Evolutionary conservation across 1,140 invertebrate species (phyloP), one percentile per base, ranked within the genome.

Genomic region (Philopotamus ludificatus): DNA sequence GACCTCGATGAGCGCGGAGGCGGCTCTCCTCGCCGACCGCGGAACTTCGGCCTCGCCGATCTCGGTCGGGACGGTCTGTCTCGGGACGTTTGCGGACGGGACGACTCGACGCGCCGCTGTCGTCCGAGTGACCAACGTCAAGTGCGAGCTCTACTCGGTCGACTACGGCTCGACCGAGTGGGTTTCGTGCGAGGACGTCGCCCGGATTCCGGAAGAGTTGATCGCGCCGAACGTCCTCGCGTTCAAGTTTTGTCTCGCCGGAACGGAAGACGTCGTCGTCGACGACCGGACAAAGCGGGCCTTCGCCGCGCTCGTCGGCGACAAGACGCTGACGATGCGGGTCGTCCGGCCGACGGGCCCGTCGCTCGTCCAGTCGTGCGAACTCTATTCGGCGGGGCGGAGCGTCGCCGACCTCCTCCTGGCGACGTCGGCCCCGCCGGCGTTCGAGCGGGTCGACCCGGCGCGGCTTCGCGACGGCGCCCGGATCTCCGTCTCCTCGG

Each of bases 91-190:
- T 12, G 28, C 4, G 28, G 28, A 12, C 28, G 89, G 87, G 3
- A 81, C 85, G 59, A 80, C 89, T 12, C 89, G 88, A 67, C 80
- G 90, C 65, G 89, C 89, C 20, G 85, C 91, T 39, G 84, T 92
- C 0, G 89, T 86, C 74, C 84, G 83, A 66, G 78, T 89, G 21
- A 82, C 84, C 34, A 82, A 74, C 41, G 81, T 79, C 26, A 77
- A 79, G 23, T 85, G 83, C 70, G 84, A 87, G 76, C 80, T 91
- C 10, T 89, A 87, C 71, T 92, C 89, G 72, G 87, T 90, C 16
- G 90, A 92, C 75, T 91, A 87, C 74, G 90, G 90, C 4, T 87
- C 89, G 69, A 86, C 84, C 2, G 89, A 90, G 76, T 73, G 85
- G 64, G 79, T 91, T 21, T 80, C 83, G 2, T 84, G 85, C 28